A percentile compares a stretch with the other conserved stretches of the same genome.
phyloP scores from a whole-genome alignment of 2,113 vertebrate species.

The Prietella phreatophila region DNA sequence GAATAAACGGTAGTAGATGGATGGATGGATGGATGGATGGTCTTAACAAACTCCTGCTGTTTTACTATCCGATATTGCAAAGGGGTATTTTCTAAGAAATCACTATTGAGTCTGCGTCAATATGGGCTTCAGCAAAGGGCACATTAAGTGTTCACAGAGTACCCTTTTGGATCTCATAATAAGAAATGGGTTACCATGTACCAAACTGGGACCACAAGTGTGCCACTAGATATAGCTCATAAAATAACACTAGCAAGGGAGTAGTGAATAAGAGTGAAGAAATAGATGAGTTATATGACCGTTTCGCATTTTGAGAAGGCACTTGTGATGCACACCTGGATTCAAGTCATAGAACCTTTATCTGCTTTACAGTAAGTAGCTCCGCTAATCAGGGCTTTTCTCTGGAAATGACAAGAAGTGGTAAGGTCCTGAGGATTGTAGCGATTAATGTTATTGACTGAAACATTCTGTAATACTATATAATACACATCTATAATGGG shows the following conservation, averaged over 20 bases:
- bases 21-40: no score
- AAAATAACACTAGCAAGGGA: neutral
- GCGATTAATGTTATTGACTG: constrained; percentile 6
- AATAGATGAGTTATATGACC: neutral
- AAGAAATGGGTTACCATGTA: neutral
- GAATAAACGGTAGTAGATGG: no score
- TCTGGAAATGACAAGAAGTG: neutral
- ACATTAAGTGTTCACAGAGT: neutral
- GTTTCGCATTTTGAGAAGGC: neutral
- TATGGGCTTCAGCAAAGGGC: neutral
- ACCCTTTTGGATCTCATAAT: neutral
- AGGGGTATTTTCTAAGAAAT: neutral
- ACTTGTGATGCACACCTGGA: neutral
- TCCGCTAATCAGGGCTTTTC: neutral
- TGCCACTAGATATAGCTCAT: neutral
- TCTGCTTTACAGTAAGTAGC: neutral
- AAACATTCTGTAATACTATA: constrained; percentile 18
- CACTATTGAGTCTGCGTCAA: neutral
- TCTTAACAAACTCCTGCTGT: neutral
- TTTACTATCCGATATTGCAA: neutral
- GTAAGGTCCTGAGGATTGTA: neutral
- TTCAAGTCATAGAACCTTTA: neutral
- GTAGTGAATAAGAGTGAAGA: neutral
- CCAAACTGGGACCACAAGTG: neutral
- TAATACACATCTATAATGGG: constrained; percentile 12